Evolutionary conservation across 2,797 vertebrate genomes (phyloP), one percentile per base, ranked within the genome.

Genomic region (Malacoctenus gilli): DNA sequence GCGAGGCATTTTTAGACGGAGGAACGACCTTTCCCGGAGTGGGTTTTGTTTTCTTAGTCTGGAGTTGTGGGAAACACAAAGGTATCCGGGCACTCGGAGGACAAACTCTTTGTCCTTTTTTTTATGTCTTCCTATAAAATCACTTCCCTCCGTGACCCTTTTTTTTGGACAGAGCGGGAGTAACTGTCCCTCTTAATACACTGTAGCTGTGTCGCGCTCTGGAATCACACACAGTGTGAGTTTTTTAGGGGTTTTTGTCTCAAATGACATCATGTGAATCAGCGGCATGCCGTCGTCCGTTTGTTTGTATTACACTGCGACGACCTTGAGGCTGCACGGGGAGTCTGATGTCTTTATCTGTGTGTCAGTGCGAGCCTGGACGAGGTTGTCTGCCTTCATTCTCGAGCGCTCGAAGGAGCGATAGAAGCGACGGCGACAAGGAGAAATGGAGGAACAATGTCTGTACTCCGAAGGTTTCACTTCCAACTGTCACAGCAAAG

Each of bases 41-140:
- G n/a, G 44, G 12, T 42, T 55, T 55, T 55, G n/a, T 57, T 52
- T 54, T 42, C 32, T 39, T 28, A 37, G 39, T 44, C 34, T 50
- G 49, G 58, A 68, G 34, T 30, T 64, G 59, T 70, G 51, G 66
- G 72, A 77, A 79, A 68, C 65, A 61, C 51, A 65, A 75, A 75
- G 35, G 59, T 70, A 79, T 87, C 66, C 61, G 77, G 63, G 49
- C 67, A 49, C 67, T 79, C 59, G 56, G 57, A 53, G 65, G 39
- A 75, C 25, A 55, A 44, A 66, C 51, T 36, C 30, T 16, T 60
- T 63, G 42, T 56, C 18, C 60, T 63, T 23, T 59, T 61, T 78
- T 86, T 81, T 78, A 58, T 76, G 46, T 54, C 51, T 75, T 75
- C 62, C 76, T 68, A 72, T 76, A 77, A 85, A 80, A 20, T 5